phyloP scores from a whole-genome alignment of 2,113 vertebrate genomes.

The Progne subis region DNA sequence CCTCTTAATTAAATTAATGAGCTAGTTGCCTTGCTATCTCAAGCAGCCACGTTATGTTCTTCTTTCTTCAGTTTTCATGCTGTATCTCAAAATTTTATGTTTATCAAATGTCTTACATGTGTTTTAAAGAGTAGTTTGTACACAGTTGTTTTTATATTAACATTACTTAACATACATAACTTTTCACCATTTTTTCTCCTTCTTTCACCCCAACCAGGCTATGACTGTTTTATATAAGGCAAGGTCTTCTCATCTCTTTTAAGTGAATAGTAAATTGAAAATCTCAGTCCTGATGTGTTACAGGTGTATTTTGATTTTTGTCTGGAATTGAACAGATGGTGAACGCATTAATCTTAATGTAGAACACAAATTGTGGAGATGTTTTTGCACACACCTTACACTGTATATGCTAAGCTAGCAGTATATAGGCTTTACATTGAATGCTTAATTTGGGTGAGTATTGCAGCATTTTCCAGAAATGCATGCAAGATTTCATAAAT shows the following conservation, averaged over 20 bases:
- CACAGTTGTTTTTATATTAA: background rate
- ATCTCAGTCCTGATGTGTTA: background rate
- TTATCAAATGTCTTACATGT: background rate
- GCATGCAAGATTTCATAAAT: background rate
- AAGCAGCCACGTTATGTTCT: background rate
- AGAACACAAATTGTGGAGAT: background rate
- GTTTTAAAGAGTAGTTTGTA: background rate
- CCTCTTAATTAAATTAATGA: background rate
- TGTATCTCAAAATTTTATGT: background rate
- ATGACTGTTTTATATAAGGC: background rate
- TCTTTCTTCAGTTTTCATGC: background rate
- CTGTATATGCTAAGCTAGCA: background rate
- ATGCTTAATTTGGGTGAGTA: background rate
- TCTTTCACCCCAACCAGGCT: background rate
- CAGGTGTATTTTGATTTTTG: background rate
- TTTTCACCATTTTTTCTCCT: background rate
- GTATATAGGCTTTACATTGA: accelerated
- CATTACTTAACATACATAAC: accelerated
- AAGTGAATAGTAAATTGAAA: background rate
- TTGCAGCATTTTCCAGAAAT: background rate
- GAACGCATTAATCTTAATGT: background rate
- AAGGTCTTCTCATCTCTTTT: background rate
- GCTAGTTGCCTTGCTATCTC: background rate
- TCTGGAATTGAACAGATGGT: background rate
- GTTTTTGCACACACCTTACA: background rate